These are phyloP conservation scores for Ficedula albicollis DNA, from an alignment of 2,797 vertebrate species.

Conservation along the genomic window DNA sequence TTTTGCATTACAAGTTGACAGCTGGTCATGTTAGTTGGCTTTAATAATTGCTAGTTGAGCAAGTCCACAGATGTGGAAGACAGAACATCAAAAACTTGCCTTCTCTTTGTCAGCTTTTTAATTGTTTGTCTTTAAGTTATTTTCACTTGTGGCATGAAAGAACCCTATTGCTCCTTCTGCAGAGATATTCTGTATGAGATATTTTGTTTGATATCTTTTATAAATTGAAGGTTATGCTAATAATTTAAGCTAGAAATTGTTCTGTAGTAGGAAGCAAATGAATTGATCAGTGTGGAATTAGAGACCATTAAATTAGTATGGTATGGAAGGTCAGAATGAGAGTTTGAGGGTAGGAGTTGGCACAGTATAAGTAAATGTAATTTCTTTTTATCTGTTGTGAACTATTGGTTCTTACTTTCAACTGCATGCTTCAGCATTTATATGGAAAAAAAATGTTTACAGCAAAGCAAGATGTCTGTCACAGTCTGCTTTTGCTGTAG, in stretches of 20 bases:
- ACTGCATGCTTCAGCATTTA: background rate
- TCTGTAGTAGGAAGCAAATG: constrained; percentile 38
- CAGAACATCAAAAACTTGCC: constrained; percentile 3
- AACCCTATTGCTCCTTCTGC: background rate
- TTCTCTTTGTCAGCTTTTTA: constrained; percentile 40
- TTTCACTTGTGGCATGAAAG: constrained; percentile 14
- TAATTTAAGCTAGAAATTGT: constrained; percentile 41
- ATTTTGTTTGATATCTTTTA: constrained; percentile 20
- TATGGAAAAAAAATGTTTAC: background rate
- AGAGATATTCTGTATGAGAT: background rate
- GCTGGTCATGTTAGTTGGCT: constrained; percentile 26
- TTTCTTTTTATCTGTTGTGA: background rate
- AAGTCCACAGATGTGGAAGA: constrained; percentile 1
- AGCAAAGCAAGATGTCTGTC: background rate
- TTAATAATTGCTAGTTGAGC: constrained; percentile 4
- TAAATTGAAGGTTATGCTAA: constrained; percentile 50
- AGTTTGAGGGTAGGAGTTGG: background rate
- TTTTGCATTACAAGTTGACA: background rate
- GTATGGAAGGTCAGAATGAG: background rate
- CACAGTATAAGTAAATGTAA: background rate
- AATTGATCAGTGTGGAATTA: constrained; percentile 4
- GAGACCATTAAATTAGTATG: background rate
- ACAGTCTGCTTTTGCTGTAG: background rate
- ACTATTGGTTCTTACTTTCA: background rate
- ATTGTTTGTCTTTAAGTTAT: background rate